Percentiles rank a stretch among this genome's conserved stretches.
phyloP scores from a whole-genome alignment of 2,113 vertebrate species.

The Gallinago paraguaiae region DNA sequence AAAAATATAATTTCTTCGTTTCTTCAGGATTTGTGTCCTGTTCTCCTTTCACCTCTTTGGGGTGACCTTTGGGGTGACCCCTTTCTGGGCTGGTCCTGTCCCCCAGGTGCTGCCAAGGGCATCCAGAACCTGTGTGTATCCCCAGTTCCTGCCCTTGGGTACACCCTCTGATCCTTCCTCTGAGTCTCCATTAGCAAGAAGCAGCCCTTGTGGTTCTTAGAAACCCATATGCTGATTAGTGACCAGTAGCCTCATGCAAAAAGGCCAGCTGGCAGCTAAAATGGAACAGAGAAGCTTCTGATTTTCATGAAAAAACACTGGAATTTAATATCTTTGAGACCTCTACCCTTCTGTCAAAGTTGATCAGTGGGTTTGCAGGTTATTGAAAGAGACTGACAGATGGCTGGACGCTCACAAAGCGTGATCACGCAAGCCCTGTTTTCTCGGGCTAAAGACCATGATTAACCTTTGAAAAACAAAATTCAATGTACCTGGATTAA shows the following conservation, averaged over 20 bases:
- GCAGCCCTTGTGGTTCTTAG: neutral
- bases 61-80: neutral
- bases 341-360: neutral
- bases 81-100: neutral
- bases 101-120: neutral
- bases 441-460: neutral
- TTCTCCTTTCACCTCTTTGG: neutral
- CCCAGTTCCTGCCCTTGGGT: neutral
- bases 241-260: neutral
- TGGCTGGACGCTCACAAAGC: neutral
- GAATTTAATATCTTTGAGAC: neutral
- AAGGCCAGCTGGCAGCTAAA: neutral
- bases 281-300: neutral
- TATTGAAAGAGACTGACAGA: conserved; percentile 24
- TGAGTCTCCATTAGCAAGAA: neutral
- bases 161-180: neutral
- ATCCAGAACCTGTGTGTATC: accelerated
- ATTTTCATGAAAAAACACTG: neutral
- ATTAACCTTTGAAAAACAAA: neutral
- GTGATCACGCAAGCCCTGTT: neutral
- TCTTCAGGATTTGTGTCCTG: neutral
- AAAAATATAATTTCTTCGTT: neutral
- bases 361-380: neutral
- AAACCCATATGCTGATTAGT: neutral
- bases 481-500: conserved; percentile 18